Base-by-base conservation (phyloP, 30 jellyfish, hydroid and myxozoan species). In the Sanderia malayensis region DNA sequence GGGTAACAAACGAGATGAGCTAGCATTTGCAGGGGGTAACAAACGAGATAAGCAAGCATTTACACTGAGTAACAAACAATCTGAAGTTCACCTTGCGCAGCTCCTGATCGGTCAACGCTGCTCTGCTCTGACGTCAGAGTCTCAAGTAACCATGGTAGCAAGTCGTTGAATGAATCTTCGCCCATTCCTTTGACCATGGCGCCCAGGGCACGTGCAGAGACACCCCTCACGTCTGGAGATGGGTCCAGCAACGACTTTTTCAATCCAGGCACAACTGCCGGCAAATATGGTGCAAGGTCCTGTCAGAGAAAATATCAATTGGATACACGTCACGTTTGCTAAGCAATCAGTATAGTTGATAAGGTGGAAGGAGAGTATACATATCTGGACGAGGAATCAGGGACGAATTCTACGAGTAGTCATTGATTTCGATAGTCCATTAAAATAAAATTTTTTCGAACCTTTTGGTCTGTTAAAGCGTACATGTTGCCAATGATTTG, bases 111-210 rank as follows among this genome's bases (percentile, higher is more conserved):
- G 78, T 91, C 98, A 44, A 91, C 98, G 41, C 98, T 91, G 61
- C 98, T 91, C 60, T 85, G 87, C 34, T 91, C 98, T 11, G 98
- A 91, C 73, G 98, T 83, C 70, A 91, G 84, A 29, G 98, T 91
- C 74, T 91, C 96, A 49, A 91, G 76, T 44, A 91, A 58, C 98
- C 98, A 91, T 63, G 98, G 98, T 93, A 91, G 44, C 92, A 91
- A 52, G 58, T 91, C 98, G 61, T 80, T 84, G 80, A 91, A 91
- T 49, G 96, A 73, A 0, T 85, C 96, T 80, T 91, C 98, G 31
- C 98, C 98, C 98, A 91, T 91, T 1, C 98, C 98, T 58, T 74
- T 83, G 31, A 91, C 98, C 86, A 84, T 91, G 4, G 98, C 98
- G 13, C 98, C 98, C 41, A 91, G 80, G 8, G 98, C 98, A 1